These are phyloP conservation scores for Lagopus leucura DNA, from an alignment of 2,113 vertebrate genomes.

Conservation along the genomic window DNA sequence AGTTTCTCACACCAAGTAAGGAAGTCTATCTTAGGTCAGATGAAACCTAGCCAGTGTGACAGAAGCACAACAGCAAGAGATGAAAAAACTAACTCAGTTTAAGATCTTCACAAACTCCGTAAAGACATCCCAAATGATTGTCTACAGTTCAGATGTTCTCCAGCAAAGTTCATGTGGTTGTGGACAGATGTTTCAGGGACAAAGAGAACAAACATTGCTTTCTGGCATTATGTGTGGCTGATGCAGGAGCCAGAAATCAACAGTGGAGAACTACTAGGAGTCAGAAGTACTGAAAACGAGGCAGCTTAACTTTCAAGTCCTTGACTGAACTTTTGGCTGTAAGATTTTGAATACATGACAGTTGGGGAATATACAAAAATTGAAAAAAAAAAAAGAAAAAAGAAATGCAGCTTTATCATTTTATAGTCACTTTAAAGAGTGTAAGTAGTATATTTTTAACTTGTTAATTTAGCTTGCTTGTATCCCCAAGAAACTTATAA, in stretches of 20 bases:
- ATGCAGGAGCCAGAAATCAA: background rate
- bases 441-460: conserved; percentile 10
- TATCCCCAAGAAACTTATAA: background rate
- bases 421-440: background rate
- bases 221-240: background rate
- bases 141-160: background rate
- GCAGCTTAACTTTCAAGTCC: background rate
- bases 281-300: background rate
- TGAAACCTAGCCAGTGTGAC: background rate
- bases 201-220: background rate
- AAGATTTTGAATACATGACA: background rate
- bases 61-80: conserved; percentile 10
- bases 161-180: conserved; percentile 23
- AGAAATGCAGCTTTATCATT: background rate
- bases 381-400: background rate
- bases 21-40: background rate
- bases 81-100: background rate
- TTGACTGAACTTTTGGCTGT: background rate
- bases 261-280: background rate
- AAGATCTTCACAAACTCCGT: background rate
- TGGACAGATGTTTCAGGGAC: background rate
- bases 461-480: conserved; percentile 19
- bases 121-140: background rate
- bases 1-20: background rate
- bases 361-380: background rate